Percentiles rank a stretch among this genome's conserved stretches.
phyloP scores from a whole-genome alignment of 2,888 invertebrate genomes.

The Chrysolina haemoptera region DNA sequence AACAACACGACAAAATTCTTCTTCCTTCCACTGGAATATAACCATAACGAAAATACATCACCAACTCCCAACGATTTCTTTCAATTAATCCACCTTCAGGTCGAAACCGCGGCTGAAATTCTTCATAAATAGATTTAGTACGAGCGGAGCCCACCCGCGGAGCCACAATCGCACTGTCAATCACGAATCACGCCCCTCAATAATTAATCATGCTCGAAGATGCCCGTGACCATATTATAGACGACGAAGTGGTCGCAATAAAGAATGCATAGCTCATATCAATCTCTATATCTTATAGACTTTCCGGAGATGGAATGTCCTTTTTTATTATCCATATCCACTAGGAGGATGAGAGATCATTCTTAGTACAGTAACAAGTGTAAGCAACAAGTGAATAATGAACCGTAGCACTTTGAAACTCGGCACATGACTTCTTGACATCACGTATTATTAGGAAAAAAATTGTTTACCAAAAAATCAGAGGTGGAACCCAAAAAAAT shows the following conservation, averaged over 20 bases:
- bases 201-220: constrained; percentile 68
- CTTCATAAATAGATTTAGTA: constrained; percentile 25
- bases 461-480: too few relatives aligned
- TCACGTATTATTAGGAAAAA: too few relatives aligned
- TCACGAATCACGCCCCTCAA: constrained; percentile 69
- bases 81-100: constrained; percentile 9
- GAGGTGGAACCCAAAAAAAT: too few relatives aligned
- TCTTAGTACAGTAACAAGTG: too few relatives aligned
- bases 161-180: constrained; percentile 69
- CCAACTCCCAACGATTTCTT: not conserved
- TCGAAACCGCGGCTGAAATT: constrained; percentile 16
- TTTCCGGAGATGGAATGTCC: constrained; percentile 26
- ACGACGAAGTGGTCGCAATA: constrained; percentile 20
- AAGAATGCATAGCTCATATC: constrained; percentile 25
- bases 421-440: too few relatives aligned
- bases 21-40: not conserved
- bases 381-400: too few relatives aligned
- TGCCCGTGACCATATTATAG: constrained; percentile 51
- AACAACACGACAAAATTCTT: too few relatives aligned
- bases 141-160: constrained; percentile 65
- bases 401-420: too few relatives aligned
- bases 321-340: constrained; percentile 22
- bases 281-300: constrained; percentile 24
- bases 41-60: not conserved
- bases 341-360: too few relatives aligned